phyloP scores from a whole-genome alignment of 1,140 invertebrate species.

The Stenopsyche tienmushanensis region DNA sequence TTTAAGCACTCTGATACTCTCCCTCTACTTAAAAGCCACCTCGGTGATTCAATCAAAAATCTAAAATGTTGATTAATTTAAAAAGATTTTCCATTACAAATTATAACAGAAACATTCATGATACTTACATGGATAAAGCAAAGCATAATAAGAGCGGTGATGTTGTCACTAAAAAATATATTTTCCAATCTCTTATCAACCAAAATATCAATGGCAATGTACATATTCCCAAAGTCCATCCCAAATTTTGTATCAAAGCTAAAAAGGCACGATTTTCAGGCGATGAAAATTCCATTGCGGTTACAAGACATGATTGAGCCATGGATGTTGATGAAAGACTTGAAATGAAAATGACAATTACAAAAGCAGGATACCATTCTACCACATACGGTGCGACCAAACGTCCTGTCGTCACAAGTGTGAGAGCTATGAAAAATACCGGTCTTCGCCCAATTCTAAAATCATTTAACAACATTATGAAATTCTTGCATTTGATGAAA shows the following conservation, averaged over 20 bases:
- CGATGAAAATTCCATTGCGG: constrained; percentile 51
- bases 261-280: constrained; percentile 36
- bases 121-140: constrained; percentile 46
- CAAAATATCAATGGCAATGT: constrained; percentile 60
- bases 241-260: constrained; percentile 31
- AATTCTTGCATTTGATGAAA: neutral
- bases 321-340: constrained; percentile 52
- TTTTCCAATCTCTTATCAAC: constrained; percentile 58
- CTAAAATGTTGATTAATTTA: too few relatives aligned
- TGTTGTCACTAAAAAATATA: constrained; percentile 55
- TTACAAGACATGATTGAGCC: constrained; percentile 56
- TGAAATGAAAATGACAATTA: constrained; percentile 49
- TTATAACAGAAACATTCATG: constrained; percentile 3
- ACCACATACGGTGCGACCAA: constrained; percentile 50
- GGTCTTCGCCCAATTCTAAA: constrained; percentile 55
- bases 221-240: constrained; percentile 56
- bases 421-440: constrained; percentile 52
- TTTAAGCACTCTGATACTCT: constrained; percentile 58
- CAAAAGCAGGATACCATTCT: constrained; percentile 51
- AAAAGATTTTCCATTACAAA: too few relatives aligned
- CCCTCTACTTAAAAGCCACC: constrained; percentile 66
- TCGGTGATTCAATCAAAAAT: constrained; percentile 61
- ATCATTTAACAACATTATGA: neutral
- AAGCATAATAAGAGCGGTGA: constrained; percentile 49
- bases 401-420: constrained; percentile 50